Percentiles rank a stretch among this genome's conserved stretches.
Evolutionary conservation across 2,113 vertebrate species (phyloP).

Genomic region (Astatoreochromis straeleni): DNA sequence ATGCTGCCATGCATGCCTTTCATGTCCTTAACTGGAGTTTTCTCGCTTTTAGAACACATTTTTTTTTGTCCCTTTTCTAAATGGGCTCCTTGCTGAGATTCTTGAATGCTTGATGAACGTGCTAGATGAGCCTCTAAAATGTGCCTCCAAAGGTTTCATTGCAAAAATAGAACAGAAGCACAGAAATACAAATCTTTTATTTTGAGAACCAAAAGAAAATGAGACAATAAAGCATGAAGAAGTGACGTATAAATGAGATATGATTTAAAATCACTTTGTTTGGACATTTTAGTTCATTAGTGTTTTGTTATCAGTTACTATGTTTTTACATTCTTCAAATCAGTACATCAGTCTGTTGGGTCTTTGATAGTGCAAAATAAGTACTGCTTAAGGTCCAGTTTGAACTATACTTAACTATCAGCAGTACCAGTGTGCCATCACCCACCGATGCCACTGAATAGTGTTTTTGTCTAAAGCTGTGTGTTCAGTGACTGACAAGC

Average conservation of each 20-base stretch:
- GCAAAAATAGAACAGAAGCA: neutral
- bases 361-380: neutral
- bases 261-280: neutral
- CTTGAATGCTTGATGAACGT: neutral
- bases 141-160: neutral
- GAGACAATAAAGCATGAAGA: neutral
- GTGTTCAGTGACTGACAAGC: neutral
- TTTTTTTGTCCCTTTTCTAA: neutral
- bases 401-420: neutral
- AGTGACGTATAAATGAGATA: neutral
- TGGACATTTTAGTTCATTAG: neutral
- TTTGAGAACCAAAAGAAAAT: neutral
- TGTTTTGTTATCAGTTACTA: neutral
- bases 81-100: neutral
- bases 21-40: neutral
- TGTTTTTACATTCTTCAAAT: neutral
- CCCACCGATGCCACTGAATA: neutral
- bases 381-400: neutral
- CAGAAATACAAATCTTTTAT: neutral
- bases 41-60: neutral
- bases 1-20: neutral
- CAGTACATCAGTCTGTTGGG: neutral
- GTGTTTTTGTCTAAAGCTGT: neutral
- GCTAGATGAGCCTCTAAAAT: neutral
- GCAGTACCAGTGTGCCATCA: neutral